Percentiles rank a stretch among this genome's conserved stretches.
phyloP scores from a whole-genome alignment of 2,797 vertebrate species.

The Hirundo rustica region DNA sequence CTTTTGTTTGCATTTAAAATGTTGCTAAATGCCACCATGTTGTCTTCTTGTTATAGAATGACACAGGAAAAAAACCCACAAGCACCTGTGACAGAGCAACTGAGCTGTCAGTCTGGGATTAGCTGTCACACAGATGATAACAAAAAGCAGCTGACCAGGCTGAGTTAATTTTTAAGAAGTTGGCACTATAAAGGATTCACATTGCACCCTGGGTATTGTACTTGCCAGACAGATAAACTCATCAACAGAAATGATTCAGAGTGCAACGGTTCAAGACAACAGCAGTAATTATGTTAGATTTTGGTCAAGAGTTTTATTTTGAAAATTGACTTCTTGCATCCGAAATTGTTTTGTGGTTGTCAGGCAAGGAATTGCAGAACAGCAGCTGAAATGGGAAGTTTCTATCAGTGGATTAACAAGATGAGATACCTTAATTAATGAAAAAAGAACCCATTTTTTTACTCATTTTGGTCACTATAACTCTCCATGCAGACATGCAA shows the following conservation, averaged over 20 bases:
- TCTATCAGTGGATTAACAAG: accelerated
- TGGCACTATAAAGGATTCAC: background rate
- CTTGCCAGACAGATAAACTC: background rate
- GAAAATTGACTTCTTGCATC: background rate
- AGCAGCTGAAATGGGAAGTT: background rate
- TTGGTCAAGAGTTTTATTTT: background rate
- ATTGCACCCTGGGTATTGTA: background rate
- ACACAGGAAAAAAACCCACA: background rate
- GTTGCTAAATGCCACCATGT: background rate
- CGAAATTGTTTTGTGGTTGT: background rate
- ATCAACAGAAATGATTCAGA: background rate
- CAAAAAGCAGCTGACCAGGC: slow-evolving; percentile 16
- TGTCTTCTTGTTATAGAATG: background rate
- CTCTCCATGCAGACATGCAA: background rate
- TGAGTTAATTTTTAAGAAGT: background rate
- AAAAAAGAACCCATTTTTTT: background rate
- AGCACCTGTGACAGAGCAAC: background rate
- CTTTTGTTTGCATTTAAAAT: background rate
- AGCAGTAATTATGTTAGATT: background rate
- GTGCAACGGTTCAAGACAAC: background rate
- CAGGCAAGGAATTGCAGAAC: background rate
- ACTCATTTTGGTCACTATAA: background rate
- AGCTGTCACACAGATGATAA: slow-evolving; percentile 16
- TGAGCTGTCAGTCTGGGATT: background rate
- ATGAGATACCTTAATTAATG: background rate